A percentile compares a stretch with the other conserved stretches of the same genome.
These are phyloP conservation scores for Brachystomella parvula DNA, from an alignment of 1,140 invertebrate genomes.

Conservation along the genomic window DNA sequence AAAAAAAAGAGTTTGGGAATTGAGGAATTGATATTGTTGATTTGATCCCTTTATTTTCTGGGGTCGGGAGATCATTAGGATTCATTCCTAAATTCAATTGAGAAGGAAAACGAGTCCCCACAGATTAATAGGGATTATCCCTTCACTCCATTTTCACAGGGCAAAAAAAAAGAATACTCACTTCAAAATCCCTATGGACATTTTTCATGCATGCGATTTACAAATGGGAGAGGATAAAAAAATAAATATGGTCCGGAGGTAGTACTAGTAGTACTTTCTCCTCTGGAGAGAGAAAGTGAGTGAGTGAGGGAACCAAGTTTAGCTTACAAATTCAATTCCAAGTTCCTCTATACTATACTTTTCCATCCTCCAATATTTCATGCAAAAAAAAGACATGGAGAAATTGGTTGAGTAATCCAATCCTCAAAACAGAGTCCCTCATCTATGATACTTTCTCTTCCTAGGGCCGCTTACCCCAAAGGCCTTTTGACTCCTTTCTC, in stretches of 20 bases:
- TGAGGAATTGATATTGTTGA: conserved; percentile 24
- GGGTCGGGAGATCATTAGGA: conserved; percentile 39
- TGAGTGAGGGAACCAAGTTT: too few species aligned
- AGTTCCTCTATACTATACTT: conserved; percentile 5
- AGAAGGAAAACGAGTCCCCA: conserved; percentile 33
- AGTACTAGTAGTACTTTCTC: background rate
- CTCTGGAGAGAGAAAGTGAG: background rate
- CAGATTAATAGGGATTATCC: conserved; percentile 39
- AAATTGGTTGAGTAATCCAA: conserved; percentile 20
- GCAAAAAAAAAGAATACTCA: too few species aligned
- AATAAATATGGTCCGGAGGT: conserved; percentile 36
- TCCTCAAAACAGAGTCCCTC: conserved; percentile 17
- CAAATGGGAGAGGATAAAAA: conserved; percentile 14
- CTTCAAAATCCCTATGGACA: conserved; percentile 31
- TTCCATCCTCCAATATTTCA: conserved; percentile 32
- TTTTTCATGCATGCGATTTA: conserved; percentile 39
- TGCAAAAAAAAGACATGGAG: conserved; percentile 29
- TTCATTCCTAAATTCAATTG: conserved; percentile 40
- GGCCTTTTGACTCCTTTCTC: background rate
- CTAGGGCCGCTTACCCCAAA: background rate
- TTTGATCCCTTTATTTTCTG: conserved; percentile 38
- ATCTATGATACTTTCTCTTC: conserved; percentile 16
- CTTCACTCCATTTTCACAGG: too few species aligned
- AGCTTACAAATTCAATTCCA: conserved; percentile 25
- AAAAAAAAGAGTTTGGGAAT: conserved; percentile 8